These are phyloP conservation scores for Polymixis flavicincta DNA, from an alignment of 2,888 invertebrate species.

Conservation along the genomic window DNA sequence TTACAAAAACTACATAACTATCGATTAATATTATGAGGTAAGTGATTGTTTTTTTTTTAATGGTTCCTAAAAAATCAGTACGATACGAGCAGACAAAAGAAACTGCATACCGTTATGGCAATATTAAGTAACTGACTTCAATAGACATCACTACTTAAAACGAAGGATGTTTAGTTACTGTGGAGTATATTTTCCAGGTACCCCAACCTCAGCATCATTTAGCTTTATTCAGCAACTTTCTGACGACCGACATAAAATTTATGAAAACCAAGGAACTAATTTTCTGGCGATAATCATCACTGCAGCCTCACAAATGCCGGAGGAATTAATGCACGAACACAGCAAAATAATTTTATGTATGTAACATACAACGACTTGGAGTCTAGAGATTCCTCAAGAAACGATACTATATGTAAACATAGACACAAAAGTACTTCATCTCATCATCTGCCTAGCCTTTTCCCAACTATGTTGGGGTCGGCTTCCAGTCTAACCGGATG, in stretches of 20 bases:
- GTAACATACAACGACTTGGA: background rate
- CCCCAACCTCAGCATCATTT: background rate
- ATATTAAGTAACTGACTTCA: background rate
- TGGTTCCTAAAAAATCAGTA: background rate
- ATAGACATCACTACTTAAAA: background rate
- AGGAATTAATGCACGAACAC: background rate
- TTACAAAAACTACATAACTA: slow-evolving; percentile 11
- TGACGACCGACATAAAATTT: background rate
- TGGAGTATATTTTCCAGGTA: background rate
- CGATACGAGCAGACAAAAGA: background rate
- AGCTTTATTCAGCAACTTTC: background rate
- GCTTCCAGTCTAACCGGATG: too few relatives aligned
- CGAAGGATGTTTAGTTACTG: background rate
- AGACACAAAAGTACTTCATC: slow-evolving; percentile 1
- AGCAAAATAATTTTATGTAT: too few relatives aligned
- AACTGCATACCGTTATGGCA: background rate
- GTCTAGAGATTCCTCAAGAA: background rate
- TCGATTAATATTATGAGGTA: slow-evolving; percentile 13
- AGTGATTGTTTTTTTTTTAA: background rate
- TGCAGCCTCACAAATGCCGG: background rate
- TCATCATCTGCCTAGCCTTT: too few relatives aligned
- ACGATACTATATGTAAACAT: slow-evolving; percentile 10
- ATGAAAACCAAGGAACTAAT: background rate
- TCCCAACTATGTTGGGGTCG: too few relatives aligned
- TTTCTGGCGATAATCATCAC: too few relatives aligned